Evolutionary conservation across 1,140 invertebrate genomes (phyloP).

Genomic region (Cyclargus thomasi): DNA sequence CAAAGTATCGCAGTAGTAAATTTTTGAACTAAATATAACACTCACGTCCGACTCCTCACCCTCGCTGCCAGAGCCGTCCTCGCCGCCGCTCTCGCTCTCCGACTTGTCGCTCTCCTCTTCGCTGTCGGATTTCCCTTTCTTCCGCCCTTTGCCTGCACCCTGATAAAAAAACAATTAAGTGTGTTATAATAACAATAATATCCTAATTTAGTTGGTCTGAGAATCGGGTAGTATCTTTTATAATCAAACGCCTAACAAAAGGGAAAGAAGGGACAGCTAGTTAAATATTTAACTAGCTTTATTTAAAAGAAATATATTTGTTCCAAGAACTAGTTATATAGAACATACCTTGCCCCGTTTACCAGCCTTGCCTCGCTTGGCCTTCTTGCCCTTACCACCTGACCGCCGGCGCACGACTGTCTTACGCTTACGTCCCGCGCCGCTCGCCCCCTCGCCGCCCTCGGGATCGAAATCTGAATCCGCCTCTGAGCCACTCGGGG

Average conservation of each 20-base stretch:
- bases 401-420: slow-evolving; percentile 42
- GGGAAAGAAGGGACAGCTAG: no score
- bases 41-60: slow-evolving; percentile 70
- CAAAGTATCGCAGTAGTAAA: no score
- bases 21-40: slow-evolving; percentile 19
- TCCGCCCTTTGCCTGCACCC: slow-evolving; percentile 43
- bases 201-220: no score
- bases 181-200: no score
- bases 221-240: no score
- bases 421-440: slow-evolving; percentile 47
- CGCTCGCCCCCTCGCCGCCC: slow-evolving; percentile 53
- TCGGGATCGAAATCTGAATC: slow-evolving; percentile 73
- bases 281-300: no score
- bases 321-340: no score
- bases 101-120: slow-evolving; percentile 71
- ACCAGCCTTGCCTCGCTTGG: slow-evolving; percentile 37
- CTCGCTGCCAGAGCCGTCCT: slow-evolving; percentile 59
- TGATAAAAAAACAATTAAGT: slow-evolving; percentile 15
- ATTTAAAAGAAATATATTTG: no score
- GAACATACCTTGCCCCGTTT: slow-evolving; percentile 45
- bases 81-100: slow-evolving; percentile 62
- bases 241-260: no score
- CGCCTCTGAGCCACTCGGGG: slow-evolving; percentile 67
- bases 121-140: slow-evolving; percentile 58
- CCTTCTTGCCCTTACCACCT: slow-evolving; percentile 42